A percentile compares a stretch with the other conserved stretches of the same genome.
Conservation (phyloP, 2,888 invertebrate genomes). For the Tupiocoris notatus region DNA sequence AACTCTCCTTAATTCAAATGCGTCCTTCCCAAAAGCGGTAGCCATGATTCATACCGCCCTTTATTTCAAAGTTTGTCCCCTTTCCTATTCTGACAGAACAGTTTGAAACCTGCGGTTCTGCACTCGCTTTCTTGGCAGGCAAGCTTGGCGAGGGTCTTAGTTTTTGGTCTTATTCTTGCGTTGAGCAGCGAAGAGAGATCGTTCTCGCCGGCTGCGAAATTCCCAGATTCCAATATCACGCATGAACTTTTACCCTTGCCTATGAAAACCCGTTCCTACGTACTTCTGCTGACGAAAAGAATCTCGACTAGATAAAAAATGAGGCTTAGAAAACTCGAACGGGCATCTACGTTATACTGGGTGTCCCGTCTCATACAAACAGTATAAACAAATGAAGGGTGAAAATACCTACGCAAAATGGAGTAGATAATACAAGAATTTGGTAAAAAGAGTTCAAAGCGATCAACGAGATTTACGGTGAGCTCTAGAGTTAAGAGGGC, state of each 20-base stretch:
- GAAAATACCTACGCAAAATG: not conserved
- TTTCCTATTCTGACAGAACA: not conserved
- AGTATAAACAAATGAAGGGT: not conserved
- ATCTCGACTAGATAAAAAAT: too few relatives aligned
- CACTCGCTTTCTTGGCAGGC: not conserved
- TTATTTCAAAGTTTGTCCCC: not conserved
- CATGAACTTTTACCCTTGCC: too few relatives aligned
- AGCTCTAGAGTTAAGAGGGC: conserved; percentile 17
- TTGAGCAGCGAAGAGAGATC: too few relatives aligned
- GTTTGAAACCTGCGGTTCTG: not conserved
- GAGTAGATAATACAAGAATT: conserved; percentile 2
- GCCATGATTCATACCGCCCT: not conserved
- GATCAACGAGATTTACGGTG: conserved; percentile 21
- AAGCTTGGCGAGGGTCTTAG: too few relatives aligned
- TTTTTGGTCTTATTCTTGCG: too few relatives aligned
- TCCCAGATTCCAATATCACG: too few relatives aligned
- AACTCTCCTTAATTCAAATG: not conserved
- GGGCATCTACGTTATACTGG: too few relatives aligned
- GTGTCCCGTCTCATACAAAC: too few relatives aligned
- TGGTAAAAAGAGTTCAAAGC: conserved; percentile 6
- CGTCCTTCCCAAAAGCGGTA: not conserved
- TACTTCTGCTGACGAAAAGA: too few relatives aligned
- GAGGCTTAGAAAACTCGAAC: too few relatives aligned
- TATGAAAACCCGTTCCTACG: too few relatives aligned
- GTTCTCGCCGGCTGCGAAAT: too few relatives aligned